Evolutionary conservation across 2,888 invertebrate genomes (phyloP).

Genomic region (Drosophila testacea): DNA sequence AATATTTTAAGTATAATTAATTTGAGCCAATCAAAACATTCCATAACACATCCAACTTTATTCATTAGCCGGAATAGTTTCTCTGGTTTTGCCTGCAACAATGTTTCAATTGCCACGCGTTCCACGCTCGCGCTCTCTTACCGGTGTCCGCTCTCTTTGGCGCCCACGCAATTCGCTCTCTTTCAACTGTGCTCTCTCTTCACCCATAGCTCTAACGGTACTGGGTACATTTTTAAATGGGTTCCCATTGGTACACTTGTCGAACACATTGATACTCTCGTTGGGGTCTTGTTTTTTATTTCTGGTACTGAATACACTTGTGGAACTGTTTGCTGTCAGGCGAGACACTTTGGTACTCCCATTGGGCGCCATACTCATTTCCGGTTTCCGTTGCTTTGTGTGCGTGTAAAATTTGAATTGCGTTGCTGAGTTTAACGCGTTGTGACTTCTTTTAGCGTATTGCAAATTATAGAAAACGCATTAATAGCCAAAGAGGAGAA

Average conservation of each 20-base stretch:
- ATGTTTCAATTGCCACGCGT: slow-evolving; percentile 63
- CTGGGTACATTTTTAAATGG: slow-evolving; percentile 27
- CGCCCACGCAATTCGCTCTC: slow-evolving; percentile 19
- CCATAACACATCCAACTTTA: slow-evolving; percentile 26
- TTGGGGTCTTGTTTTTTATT: no score
- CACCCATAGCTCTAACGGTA: slow-evolving; percentile 12
- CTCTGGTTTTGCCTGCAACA: slow-evolving; percentile 42
- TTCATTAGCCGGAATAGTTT: slow-evolving; percentile 60
- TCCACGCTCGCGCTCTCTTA: slow-evolving; percentile 43
- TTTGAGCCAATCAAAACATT: slow-evolving; percentile 30
- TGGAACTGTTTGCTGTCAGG: slow-evolving; percentile 25
- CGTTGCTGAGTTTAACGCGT: slow-evolving; percentile 62
- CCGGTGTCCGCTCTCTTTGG: slow-evolving; percentile 41
- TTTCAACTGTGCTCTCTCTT: slow-evolving; percentile 1
- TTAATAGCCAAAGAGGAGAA: slow-evolving; percentile 51
- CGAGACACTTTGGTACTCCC: slow-evolving; percentile 48
- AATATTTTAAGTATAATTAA: slow-evolving; percentile 10
- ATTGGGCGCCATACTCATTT: slow-evolving; percentile 80
- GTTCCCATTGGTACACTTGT: neutral
- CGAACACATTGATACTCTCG: no score
- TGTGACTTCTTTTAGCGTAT: slow-evolving; percentile 54
- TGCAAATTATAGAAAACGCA: slow-evolving; percentile 78
- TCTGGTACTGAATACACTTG: slow-evolving; percentile 17
- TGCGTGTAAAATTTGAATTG: slow-evolving; percentile 79
- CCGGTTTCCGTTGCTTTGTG: slow-evolving; percentile 83